These are phyloP conservation scores for Drosophila guanche DNA, from an alignment of 1,140 invertebrate species.

Conservation along the genomic window DNA sequence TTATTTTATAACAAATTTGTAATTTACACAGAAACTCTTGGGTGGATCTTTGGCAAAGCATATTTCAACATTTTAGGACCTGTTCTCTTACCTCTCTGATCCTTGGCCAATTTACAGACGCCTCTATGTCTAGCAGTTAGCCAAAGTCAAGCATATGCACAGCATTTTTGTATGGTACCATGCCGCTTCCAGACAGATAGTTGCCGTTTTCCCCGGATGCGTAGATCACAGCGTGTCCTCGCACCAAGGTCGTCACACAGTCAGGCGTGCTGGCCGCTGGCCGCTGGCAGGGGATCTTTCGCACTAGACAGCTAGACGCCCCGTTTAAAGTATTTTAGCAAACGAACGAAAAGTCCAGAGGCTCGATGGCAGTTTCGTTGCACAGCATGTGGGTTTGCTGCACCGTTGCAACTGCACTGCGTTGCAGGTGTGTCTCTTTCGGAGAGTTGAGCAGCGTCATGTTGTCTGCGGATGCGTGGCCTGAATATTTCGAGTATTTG, in stretches of 20 bases:
- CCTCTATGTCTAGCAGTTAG: slow-evolving; percentile 18
- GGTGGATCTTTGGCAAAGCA: too few species aligned
- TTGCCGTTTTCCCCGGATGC: slow-evolving; percentile 7
- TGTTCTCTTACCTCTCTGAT: slow-evolving; percentile 3
- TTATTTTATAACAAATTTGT: too few species aligned
- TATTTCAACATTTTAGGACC: background rate
- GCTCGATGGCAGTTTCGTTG: slow-evolving; percentile 29
- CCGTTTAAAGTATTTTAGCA: slow-evolving; percentile 35
- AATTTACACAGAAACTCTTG: too few species aligned
- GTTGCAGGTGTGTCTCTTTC: slow-evolving; percentile 62
- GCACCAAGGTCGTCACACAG: slow-evolving; percentile 55
- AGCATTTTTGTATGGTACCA: background rate
- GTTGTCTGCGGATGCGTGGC: slow-evolving; percentile 52
- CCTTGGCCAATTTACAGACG: slow-evolving; percentile 24
- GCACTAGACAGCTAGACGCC: slow-evolving; percentile 66
- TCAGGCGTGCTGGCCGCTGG: slow-evolving; percentile 15
- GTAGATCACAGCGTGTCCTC: slow-evolving; percentile 23
- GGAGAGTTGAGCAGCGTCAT: slow-evolving; percentile 56
- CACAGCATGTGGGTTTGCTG: slow-evolving; percentile 53
- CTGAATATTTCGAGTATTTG: slow-evolving; percentile 31
- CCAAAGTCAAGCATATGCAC: background rate
- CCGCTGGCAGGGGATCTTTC: slow-evolving; percentile 3
- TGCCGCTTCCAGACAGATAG: slow-evolving; percentile 14
- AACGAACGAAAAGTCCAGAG: background rate
- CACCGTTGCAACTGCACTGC: slow-evolving; percentile 29